Percentiles rank a stretch among this genome's conserved stretches.
Conservation (phyloP, 64 coral and sea anemone species). For the Actinia equina region DNA sequence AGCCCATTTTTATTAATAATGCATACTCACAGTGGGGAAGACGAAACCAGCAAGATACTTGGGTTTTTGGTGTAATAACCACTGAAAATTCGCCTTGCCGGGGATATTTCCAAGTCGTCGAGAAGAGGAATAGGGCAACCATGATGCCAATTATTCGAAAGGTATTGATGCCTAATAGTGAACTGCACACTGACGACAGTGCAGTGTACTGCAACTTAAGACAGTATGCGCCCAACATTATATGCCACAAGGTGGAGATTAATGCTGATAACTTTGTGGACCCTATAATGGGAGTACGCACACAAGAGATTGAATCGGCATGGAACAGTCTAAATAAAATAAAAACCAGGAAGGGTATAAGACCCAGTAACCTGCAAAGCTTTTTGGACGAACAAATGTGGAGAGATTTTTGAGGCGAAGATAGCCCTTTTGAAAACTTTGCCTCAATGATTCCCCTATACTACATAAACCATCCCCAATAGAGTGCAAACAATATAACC, state of each 20-base stretch:
- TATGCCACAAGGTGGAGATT: conserved; percentile 3
- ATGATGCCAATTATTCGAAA: no score
- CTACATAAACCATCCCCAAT: neutral
- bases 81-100: no score
- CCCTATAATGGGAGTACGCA: conserved; percentile 25
- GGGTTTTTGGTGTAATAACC: no score
- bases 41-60: no score
- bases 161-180: no score
- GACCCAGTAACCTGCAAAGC: neutral
- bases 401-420: conserved; percentile 1
- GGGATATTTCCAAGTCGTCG: no score
- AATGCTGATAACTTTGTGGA: conserved; percentile 35
- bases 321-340: conserved; percentile 15
- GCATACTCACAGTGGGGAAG: no score
- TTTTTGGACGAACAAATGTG: conserved; percentile 38
- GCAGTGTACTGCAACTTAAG: conserved; percentile 24
- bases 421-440: neutral
- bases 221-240: neutral
- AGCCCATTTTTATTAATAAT: no score
- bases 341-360: conserved; percentile 19
- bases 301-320: conserved; percentile 25
- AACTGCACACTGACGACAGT: conserved; percentile 39
- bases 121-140: no score
- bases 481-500: neutral
- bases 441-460: no score